A percentile compares a stretch with the other conserved stretches of the same genome.
These are phyloP conservation scores for Norana najaformis DNA, from an alignment of 2,888 invertebrate species.

Conservation along the genomic window DNA sequence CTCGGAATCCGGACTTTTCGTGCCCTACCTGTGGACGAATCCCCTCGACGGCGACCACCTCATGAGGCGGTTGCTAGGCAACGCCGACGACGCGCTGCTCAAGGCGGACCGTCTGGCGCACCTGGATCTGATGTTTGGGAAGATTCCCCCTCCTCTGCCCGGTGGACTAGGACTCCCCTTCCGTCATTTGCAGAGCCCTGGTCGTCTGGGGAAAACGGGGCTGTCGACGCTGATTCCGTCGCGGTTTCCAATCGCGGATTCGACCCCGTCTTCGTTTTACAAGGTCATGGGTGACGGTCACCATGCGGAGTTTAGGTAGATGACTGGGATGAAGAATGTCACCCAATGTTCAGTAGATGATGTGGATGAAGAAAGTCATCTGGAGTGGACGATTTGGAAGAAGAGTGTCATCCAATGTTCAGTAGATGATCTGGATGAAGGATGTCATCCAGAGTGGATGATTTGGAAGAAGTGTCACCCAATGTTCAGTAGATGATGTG, in stretches of 20 bases:
- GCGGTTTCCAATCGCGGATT: neutral
- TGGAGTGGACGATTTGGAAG: no score
- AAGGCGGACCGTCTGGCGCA: neutral
- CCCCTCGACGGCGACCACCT: constrained; percentile 7
- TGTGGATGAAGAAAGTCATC: no score
- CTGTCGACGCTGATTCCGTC: neutral
- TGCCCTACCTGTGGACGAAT: constrained; percentile 10
- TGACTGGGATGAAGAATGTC: neutral
- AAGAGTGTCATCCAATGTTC: no score
- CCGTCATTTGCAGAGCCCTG: neutral
- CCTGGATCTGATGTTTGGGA: neutral
- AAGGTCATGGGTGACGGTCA: neutral
- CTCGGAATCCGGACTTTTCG: neutral
- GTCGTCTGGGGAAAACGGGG: neutral
- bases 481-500: neutral
- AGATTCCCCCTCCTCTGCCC: neutral
- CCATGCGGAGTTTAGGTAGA: constrained; percentile 17
- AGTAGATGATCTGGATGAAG: no score
- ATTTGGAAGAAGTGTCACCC: no score
- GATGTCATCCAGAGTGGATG: neutral
- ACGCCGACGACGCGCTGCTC: neutral
- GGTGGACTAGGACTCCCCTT: neutral
- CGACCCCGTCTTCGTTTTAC: neutral
- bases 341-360: neutral
- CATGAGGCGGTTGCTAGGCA: constrained; percentile 17